phyloP scores from a whole-genome alignment of 2,888 invertebrate genomes.

The Pegoplata infirma region DNA sequence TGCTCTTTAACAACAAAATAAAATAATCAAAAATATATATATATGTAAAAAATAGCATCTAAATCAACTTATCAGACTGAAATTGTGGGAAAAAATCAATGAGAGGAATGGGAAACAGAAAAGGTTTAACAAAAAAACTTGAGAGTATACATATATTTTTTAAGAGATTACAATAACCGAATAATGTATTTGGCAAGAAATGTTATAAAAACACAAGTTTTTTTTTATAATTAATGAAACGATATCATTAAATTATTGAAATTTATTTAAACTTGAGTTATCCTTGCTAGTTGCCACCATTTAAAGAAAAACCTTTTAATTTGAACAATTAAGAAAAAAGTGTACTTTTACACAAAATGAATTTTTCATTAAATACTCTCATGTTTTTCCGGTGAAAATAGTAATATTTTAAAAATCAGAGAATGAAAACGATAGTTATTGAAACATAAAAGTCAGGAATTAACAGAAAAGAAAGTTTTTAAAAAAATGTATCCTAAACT shows the following conservation, averaged over 20 bases:
- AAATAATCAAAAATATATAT: slow-evolving; percentile 5
- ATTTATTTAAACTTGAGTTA: too few relatives aligned
- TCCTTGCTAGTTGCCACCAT: too few relatives aligned
- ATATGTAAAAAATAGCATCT: slow-evolving; percentile 41
- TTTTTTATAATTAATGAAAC: too few relatives aligned
- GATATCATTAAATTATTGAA: too few relatives aligned
- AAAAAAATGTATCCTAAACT: slow-evolving; percentile 23
- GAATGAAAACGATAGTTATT: background rate
- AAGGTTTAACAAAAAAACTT: background rate
- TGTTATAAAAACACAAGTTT: too few relatives aligned
- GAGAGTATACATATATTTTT: too few relatives aligned
- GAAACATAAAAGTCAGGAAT: background rate
- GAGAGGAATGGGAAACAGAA: background rate
- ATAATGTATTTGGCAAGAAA: too few relatives aligned
- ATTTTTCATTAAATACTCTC: background rate
- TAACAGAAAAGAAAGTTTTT: background rate
- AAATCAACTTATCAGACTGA: slow-evolving; percentile 18
- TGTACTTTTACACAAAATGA: too few relatives aligned
- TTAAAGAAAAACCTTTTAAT: too few relatives aligned
- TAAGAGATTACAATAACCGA: too few relatives aligned
- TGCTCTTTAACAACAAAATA: slow-evolving; percentile 24
- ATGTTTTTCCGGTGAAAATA: background rate
- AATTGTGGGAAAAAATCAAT: background rate
- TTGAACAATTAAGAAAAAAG: too few relatives aligned
- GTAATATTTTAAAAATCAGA: background rate